Evolutionary conservation across 2,797 vertebrate genomes (phyloP), one percentile per base, ranked within the genome.

Genomic region (Thripadectes ignobilis): DNA sequence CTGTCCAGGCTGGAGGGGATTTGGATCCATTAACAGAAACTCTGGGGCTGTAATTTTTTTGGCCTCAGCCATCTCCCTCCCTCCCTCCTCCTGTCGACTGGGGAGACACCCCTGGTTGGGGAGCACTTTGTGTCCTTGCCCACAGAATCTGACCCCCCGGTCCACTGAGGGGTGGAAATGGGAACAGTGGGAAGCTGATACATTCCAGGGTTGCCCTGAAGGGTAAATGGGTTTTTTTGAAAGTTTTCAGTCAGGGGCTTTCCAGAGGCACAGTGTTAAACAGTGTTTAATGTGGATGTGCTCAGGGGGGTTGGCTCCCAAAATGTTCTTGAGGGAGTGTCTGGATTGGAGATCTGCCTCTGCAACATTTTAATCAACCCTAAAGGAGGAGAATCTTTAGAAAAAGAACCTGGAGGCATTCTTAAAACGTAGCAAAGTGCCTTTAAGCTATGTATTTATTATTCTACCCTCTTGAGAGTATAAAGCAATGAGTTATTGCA

Each of bases 341-440:
- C 61, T 89, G 46, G 43, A 29, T 45, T 69, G 82, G 72, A 71
- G 51, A 39, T 57, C 36, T 69, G 36, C 41, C 54, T 85, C 65
- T 81, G 36, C 43, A 66, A 10, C 58, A 38, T 92, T 79, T 85
- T 55, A 80, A 59, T 85, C 55, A 39, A 34, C 26, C 30, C 38
- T 66, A 52, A 34, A 88, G 6, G 24, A 39, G 48, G 69, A 82
- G 79, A 91, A 93, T 86, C 91, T 96, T 91, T 82, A 94, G 89
- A 86, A 91, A 87, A 94, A 81, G 49, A 82, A 52, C 38, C 55
- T 73, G 18, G 73, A 66, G 38, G 32, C 6, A 3, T 86, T 66
- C 38, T 69, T 34, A 89, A 82, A 85, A 51, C 0, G 2, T 12
- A 32, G 26, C 10, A 62, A 57, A 58, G 58, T 62, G n/a, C 79